phyloP scores from a whole-genome alignment of 2,797 vertebrate genomes.

The Protonibea diacanthus region DNA sequence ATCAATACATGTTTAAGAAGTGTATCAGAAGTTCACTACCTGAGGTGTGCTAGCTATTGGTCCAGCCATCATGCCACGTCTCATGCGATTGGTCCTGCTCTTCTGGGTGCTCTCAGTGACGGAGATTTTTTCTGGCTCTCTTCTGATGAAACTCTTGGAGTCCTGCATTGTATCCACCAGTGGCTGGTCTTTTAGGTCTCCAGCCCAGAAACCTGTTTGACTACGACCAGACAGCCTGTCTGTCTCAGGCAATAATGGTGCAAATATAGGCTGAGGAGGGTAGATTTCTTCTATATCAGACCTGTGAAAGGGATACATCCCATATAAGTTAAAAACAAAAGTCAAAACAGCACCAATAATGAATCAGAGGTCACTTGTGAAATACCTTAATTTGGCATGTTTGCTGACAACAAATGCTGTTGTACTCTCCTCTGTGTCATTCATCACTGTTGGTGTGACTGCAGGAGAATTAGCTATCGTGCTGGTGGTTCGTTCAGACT shows the following conservation, averaged over 20 bases:
- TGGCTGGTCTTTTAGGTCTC: constrained; percentile 42
- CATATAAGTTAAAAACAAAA: constrained; percentile 1
- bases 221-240: constrained; percentile 34
- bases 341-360: background rate
- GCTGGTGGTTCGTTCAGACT: constrained; percentile 31
- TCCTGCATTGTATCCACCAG: constrained; percentile 31
- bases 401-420: constrained; percentile 20
- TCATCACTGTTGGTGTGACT: constrained; percentile 44
- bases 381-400: constrained; percentile 79
- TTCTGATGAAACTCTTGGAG: constrained; percentile 35
- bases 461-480: constrained; percentile 44
- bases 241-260: constrained; percentile 42
- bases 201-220: constrained; percentile 26
- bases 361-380: background rate
- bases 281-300: constrained; percentile 51
- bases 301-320: constrained; percentile 45
- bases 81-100: constrained; percentile 81
- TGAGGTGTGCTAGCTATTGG: constrained; percentile 85
- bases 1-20: background rate
- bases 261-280: constrained; percentile 24
- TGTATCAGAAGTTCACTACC: constrained; percentile 77
- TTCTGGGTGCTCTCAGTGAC: constrained; percentile 76
- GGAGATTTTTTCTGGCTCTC: constrained; percentile 53
- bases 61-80: constrained; percentile 89
- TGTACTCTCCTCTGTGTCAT: constrained; percentile 33